A percentile compares a stretch with the other conserved stretches of the same genome.
Conservation (phyloP, 2,797 vertebrate species). For the Columba guinea region DNA sequence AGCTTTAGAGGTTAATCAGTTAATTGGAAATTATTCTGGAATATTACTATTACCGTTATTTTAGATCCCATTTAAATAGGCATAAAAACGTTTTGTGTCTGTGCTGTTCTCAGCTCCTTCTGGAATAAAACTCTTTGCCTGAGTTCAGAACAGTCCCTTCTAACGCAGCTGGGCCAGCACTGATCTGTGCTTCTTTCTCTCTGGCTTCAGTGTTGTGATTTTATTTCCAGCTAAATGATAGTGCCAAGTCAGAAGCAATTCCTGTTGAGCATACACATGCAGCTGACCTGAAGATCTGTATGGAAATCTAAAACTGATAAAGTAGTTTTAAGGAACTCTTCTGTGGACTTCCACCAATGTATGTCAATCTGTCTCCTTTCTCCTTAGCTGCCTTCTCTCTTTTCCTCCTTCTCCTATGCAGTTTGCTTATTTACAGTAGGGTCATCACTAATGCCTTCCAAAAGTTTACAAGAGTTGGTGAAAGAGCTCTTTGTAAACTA, state of each 20-base stretch:
- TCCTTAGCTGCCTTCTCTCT: neutral
- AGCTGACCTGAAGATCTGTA: neutral
- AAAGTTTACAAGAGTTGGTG: neutral
- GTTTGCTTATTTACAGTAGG: neutral
- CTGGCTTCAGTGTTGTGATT: neutral
- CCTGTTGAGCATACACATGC: neutral
- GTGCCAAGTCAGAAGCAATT: constrained; percentile 1
- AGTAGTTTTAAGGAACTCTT: neutral
- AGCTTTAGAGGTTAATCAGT: neutral
- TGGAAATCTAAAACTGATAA: neutral
- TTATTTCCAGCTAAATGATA: neutral
- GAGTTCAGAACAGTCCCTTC: neutral
- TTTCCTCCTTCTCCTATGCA: neutral
- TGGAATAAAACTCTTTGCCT: neutral
- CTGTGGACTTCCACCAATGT: neutral
- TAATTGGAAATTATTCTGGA: constrained; percentile 1
- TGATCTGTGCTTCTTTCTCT: neutral
- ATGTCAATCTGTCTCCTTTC: neutral
- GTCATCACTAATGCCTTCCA: neutral
- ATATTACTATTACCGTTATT: neutral
- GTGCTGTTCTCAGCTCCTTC: neutral
- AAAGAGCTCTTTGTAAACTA: neutral
- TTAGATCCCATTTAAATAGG: neutral
- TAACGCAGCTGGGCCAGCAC: neutral
- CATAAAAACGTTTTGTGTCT: neutral